A percentile compares a stretch with the other conserved stretches of the same genome.
These are phyloP conservation scores for Australoheros scitulus DNA, from an alignment of 2,113 vertebrate genomes.

Conservation along the genomic window DNA sequence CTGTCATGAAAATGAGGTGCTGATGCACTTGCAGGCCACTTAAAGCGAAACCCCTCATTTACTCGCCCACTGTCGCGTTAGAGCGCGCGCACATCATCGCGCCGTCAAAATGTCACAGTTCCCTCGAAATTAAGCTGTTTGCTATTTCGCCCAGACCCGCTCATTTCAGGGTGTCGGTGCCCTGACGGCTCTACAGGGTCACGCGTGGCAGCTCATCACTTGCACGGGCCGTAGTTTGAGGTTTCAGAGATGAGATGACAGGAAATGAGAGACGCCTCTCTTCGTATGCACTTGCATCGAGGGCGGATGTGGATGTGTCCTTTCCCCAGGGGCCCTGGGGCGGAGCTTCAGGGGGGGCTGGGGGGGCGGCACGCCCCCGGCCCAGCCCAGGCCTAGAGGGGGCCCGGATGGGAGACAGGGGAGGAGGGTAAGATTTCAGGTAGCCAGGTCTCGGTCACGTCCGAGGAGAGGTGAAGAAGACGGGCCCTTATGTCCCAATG, in stretches of 20 bases:
- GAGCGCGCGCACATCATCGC: neutral
- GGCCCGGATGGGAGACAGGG: too few relatives aligned
- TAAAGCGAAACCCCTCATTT: neutral
- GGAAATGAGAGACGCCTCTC: conserved; percentile 4
- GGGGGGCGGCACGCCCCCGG: too few relatives aligned
- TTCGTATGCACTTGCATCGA: neutral
- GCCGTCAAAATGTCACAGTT: neutral
- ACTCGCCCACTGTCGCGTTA: neutral
- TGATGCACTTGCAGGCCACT: neutral
- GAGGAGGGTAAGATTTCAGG: too few relatives aligned
- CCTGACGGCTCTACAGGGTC: conserved; percentile 22
- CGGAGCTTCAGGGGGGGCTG: too few relatives aligned
- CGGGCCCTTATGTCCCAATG: too few relatives aligned
- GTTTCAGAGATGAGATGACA: conserved; percentile 51
- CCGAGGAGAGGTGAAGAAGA: too few relatives aligned
- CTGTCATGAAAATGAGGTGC: neutral
- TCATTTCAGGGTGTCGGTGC: conserved; percentile 30
- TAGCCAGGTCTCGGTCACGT: too few relatives aligned
- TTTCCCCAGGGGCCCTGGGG: too few relatives aligned
- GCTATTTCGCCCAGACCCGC: too few relatives aligned
- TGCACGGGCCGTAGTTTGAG: conserved; percentile 25
- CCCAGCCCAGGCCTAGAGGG: too few relatives aligned
- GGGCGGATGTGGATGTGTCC: neutral
- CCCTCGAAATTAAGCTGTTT: conserved; percentile 35
- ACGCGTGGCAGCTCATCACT: conserved; percentile 48